Base-by-base conservation (phyloP, 1,140 invertebrate genomes). In the Laodelphax striatellus region DNA sequence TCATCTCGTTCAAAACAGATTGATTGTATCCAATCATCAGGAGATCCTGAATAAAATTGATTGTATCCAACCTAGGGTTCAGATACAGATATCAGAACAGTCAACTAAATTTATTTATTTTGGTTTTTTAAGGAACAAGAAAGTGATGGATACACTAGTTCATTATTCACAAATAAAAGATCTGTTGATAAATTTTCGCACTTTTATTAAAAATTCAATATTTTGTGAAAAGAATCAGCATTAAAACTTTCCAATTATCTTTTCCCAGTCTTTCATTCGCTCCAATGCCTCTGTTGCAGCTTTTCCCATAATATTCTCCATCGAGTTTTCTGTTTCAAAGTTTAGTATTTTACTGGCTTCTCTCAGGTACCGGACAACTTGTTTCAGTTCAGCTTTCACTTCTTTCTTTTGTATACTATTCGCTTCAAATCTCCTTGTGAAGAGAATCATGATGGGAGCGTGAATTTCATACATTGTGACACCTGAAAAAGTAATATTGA, bases 391-490 rank as follows among this genome's bases (percentile, higher is more conserved):
- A 17, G 24, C 13, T 46, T 52, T 55, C 0, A 65, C 28, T 38
- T 63, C 55, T 21, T 52, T 42, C 44, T 53, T 59, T 14, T 56
- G 56, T 19, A 60, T 56, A 21, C 50, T 59, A 11, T 44, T 24
- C 11, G 16, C 50, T 31, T 79, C 75, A 60, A 82, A 84, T 41
- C 78, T 70, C 61, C 76, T 79, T 64, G 82, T 81, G 0, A 82
- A 79, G 34, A 88, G 67, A 56, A 84, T 79, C 5, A 82, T 77
- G 43, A 81, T 73, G 0, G 86, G 79, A 14, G 81, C 77, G 68
- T 87, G 84, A 62, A 89, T 70, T 71, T 91, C 86, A 59, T 88
- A 90, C 22, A 88, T 66, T 13, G 85, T 80, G 56, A 88, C 81
- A 13, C 83, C 86, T 85, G 53, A 38, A 71, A 70, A 57, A 50